A percentile compares a stretch with the other conserved stretches of the same genome.
Conservation (phyloP, 2,113 vertebrate genomes). For the Ophthalmolycus amberensis region DNA sequence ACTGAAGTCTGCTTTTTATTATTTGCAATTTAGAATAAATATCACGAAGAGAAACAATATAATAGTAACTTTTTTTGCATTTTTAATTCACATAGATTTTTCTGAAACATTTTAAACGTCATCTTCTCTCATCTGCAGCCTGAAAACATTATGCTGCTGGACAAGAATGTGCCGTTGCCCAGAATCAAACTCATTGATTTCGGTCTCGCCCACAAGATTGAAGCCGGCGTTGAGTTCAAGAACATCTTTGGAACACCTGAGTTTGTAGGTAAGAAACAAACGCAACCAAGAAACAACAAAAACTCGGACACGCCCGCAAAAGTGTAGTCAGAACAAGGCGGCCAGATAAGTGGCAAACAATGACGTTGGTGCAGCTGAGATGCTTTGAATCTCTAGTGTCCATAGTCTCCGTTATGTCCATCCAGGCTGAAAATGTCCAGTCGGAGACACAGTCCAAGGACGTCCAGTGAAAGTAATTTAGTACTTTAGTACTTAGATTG, state of each 20-base stretch:
- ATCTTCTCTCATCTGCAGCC: conserved; percentile 84
- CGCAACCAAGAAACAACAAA: background rate
- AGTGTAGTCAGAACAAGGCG: background rate
- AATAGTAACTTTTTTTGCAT: background rate
- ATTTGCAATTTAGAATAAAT: background rate
- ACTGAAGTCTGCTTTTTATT: no score
- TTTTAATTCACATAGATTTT: background rate
- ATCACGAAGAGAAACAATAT: background rate
- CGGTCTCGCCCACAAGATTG: conserved; percentile 95
- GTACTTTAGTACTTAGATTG: no score
- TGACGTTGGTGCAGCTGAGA: no score
- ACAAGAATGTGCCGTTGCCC: conserved; percentile 90
- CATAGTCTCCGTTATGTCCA: no score
- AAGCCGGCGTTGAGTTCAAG: conserved; percentile 97
- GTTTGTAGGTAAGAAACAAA: conserved; percentile 90
- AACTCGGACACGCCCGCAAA: background rate
- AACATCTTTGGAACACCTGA: conserved; percentile 98
- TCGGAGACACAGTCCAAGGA: no score
- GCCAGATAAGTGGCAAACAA: no score
- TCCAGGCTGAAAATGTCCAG: no score
- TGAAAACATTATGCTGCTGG: conserved; percentile 98
- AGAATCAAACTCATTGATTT: conserved; percentile 98
- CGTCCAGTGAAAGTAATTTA: no score
- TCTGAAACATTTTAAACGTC: background rate
- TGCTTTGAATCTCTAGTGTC: no score